These are phyloP conservation scores for Cichlasoma orientale DNA, from an alignment of 2,797 vertebrate genomes.

Conservation along the genomic window DNA sequence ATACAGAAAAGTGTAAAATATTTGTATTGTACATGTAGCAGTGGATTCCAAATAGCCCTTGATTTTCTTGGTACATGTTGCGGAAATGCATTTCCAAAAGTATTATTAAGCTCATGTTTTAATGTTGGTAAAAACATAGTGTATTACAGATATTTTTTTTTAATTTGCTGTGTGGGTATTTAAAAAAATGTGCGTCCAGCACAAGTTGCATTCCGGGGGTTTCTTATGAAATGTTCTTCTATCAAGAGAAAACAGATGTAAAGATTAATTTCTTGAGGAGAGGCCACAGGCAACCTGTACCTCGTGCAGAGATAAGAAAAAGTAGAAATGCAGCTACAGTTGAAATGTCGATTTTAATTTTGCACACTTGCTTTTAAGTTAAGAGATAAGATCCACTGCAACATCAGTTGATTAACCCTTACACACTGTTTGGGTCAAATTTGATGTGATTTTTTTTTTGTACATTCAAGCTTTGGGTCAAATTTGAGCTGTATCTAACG, in stretches of 20 bases:
- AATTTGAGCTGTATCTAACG: too few species aligned
- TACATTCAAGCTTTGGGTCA: too few species aligned
- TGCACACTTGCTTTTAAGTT: neutral
- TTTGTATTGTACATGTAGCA: neutral
- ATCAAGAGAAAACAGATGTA: neutral
- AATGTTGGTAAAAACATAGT: too few species aligned
- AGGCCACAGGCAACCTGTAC: neutral
- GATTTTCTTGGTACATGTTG: too few species aligned
- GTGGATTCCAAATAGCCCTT: too few species aligned
- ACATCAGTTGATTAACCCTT: neutral
- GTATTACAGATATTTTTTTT: neutral
- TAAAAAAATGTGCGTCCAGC: neutral
- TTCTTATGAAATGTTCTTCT: neutral
- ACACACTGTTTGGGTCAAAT: too few species aligned
- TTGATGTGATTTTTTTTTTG: too few species aligned
- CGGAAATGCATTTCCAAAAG: too few species aligned
- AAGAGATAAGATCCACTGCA: neutral
- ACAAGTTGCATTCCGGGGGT: neutral
- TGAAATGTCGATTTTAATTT: neutral
- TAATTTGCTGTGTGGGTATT: accelerated
- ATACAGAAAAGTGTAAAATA: neutral
- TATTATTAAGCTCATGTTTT: too few species aligned
- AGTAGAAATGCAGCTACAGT: neutral
- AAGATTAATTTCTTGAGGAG: neutral
- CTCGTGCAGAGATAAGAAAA: neutral